Percentiles rank a stretch among this genome's conserved stretches.
phyloP scores from a whole-genome alignment of 1,140 invertebrate genomes.

The Danaus melanippus region DNA sequence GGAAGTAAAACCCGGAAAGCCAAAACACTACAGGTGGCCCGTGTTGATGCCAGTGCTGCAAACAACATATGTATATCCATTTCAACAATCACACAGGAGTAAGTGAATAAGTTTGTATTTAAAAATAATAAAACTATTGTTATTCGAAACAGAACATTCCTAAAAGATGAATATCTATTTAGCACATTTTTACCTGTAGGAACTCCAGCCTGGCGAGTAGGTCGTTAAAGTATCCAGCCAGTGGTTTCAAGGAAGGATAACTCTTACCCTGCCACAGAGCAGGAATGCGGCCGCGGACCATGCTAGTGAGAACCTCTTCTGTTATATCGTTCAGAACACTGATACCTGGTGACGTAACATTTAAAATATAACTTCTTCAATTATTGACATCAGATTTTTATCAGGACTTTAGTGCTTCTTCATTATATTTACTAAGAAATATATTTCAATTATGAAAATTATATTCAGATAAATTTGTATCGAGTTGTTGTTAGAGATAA shows the following conservation, averaged over 20 bases:
- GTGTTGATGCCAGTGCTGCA: conserved; percentile 85
- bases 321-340: conserved; percentile 87
- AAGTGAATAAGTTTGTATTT: no score
- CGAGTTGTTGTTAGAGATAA: no score
- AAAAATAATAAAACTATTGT: no score
- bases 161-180: no score
- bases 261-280: conserved; percentile 86
- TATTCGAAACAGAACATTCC: no score
- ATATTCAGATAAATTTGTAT: no score
- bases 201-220: conserved; percentile 87
- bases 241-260: conserved; percentile 94
- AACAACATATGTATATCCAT: neutral
- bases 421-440: no score
- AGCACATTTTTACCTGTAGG: conserved; percentile 74
- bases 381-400: neutral
- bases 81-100: no score
- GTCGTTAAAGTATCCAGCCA: conserved; percentile 92
- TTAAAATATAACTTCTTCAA: neutral
- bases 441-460: no score
- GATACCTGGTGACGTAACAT: conserved; percentile 37
- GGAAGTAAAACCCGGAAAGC: conserved; percentile 96
- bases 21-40: conserved; percentile 89
- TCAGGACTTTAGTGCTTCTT: no score
- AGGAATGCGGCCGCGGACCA: conserved; percentile 88
- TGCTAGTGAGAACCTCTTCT: conserved; percentile 89